A percentile compares a stretch with the other conserved stretches of the same genome.
Evolutionary conservation across 2,113 vertebrate species (phyloP).

Genomic region (Gopherus evgoodei): DNA sequence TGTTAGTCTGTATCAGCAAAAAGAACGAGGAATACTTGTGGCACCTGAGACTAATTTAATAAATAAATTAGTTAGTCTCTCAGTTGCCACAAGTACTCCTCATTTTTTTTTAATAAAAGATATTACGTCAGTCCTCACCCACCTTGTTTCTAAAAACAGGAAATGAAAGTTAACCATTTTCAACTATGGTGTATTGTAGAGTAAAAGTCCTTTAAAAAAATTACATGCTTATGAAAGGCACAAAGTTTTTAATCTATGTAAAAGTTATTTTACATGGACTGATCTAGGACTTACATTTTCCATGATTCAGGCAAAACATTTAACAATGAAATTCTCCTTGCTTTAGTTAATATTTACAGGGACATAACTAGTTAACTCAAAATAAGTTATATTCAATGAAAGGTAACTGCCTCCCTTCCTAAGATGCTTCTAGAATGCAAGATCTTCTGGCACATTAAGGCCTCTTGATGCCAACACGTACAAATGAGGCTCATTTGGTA

Average conservation of each 20-base stretch:
- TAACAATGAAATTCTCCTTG: fast-evolving
- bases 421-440: neutral
- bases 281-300: neutral
- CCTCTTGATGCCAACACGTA: neutral
- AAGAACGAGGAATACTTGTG: no score
- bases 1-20: no score
- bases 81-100: no score
- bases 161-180: neutral
- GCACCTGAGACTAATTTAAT: no score
- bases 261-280: neutral
- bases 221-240: neutral
- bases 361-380: neutral
- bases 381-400: neutral
- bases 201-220: neutral
- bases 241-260: fast-evolving
- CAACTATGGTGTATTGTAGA: neutral
- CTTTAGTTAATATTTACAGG: conserved; percentile 4
- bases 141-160: neutral
- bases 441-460: neutral
- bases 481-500: neutral
- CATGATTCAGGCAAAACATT: neutral
- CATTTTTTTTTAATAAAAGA: no score
- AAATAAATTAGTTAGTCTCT: no score
- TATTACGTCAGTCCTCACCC: neutral
- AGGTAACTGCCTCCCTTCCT: neutral